Evolutionary conservation across 2,888 invertebrate species (phyloP), one percentile per base, ranked within the genome.

Genomic region (Diaphora mendica): DNA sequence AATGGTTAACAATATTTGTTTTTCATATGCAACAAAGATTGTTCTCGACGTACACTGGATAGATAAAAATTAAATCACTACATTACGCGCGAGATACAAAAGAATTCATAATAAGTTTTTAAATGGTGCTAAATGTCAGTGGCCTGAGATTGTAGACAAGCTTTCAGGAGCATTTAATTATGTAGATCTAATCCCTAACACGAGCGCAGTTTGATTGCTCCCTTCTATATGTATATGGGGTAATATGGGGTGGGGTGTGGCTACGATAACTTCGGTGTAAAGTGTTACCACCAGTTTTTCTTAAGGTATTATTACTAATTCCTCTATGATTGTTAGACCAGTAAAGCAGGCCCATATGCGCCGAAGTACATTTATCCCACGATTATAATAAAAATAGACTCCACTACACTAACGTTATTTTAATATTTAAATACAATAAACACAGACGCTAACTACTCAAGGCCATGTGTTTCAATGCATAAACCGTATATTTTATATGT

Each of bases 11-110:
- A 68, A 64, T 64, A 64, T 62, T 72, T n/a, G 17, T 30, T 39
- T 55, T 68, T 55, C 68, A 68, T 68, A 68, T 55, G 55, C 4
- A 68, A 55, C 13, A 33, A 30, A 48, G 67, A 68, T 9, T n/a
- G n/a, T 39, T 68, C n/a, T 55, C 33, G 55, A n/a, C n/a, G 26
- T 35, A 35, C 23, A n/a, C 26, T 59, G 11, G 30, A 30, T 62
- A 62, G 7, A 62, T 1, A 30, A 17, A 62, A 30, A 62, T 30
- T 26, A 30, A 62, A 30, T 62, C 62, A 30, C 26, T 5, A 62
- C 62, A 13, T 62, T 30, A 62, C 30, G 15, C 30, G 1, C 11
- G 55, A 59, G 55, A 26, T 59, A 59, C 26, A 59, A 59, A 59
- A 48, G 20, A 48, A 59, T 59, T 15, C 8, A 59, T 13, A 26